phyloP scores from a whole-genome alignment of 92 coral and sea anemone genomes.

The Chrysogorgia sp. region DNA sequence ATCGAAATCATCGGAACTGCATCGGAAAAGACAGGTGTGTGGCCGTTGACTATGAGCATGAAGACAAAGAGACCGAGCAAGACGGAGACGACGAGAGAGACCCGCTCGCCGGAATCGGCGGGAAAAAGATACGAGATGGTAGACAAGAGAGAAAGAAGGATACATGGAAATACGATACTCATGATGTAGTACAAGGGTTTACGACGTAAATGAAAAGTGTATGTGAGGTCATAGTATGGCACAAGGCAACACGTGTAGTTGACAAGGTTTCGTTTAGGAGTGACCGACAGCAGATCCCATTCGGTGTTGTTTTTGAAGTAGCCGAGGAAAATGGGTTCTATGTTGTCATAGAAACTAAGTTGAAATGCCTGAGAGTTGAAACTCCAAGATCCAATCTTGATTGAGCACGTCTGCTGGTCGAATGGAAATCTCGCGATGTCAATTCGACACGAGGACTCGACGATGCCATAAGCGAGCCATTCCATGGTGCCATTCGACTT shows the following conservation, averaged over 20 bases:
- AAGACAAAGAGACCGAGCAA: slow-evolving; percentile 89
- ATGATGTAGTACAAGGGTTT: slow-evolving; percentile 83
- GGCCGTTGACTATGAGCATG: slow-evolving; percentile 77
- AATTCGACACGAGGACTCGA: slow-evolving; percentile 75
- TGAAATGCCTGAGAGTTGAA: slow-evolving; percentile 63
- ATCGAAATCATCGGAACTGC: slow-evolving; percentile 19
- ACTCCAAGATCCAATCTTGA: slow-evolving; percentile 87
- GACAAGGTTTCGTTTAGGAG: slow-evolving; percentile 53
- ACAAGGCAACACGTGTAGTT: slow-evolving; percentile 74
- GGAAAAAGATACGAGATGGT: slow-evolving; percentile 85
- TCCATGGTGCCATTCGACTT: slow-evolving; percentile 61
- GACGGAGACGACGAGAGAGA: slow-evolving; percentile 88
- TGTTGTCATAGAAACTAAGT: slow-evolving; percentile 53
- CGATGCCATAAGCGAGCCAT: slow-evolving; percentile 81
- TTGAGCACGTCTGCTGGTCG: slow-evolving; percentile 75
- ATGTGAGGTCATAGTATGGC: slow-evolving; percentile 75
- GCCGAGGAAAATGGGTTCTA: slow-evolving; percentile 47
- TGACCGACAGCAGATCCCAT: slow-evolving; percentile 73
- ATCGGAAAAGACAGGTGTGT: slow-evolving; percentile 41
- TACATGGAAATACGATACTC: slow-evolving; percentile 85
- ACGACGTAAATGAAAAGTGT: slow-evolving; percentile 87
- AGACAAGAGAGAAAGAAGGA: slow-evolving; percentile 76
- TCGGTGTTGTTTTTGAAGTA: slow-evolving; percentile 71
- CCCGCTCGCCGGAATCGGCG: slow-evolving; percentile 90
- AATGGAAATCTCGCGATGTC: slow-evolving; percentile 81